A percentile compares a stretch with the other conserved stretches of the same genome.
Evolutionary conservation across 2,888 invertebrate genomes (phyloP).

Genomic region (Eupithecia dodoneata): DNA sequence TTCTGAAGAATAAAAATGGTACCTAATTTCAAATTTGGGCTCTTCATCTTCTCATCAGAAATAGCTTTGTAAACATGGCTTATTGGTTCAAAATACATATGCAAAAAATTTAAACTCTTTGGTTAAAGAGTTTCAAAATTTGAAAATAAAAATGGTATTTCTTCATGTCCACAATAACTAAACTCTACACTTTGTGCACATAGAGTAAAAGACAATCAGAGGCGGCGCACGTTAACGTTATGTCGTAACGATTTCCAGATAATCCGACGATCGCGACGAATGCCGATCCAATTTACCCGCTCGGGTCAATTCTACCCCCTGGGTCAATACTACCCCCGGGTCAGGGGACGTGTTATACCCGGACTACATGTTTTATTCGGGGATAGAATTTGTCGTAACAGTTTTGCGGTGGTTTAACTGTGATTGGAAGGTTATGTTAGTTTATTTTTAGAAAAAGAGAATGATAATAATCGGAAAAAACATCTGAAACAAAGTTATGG

Average conservation of each 20-base stretch:
- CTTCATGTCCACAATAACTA: slow-evolving; percentile 7
- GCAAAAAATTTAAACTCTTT: neutral
- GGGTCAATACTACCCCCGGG: slow-evolving; percentile 29
- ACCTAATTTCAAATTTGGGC: neutral
- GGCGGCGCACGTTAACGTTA: slow-evolving; percentile 56
- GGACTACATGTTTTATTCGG: slow-evolving; percentile 44
- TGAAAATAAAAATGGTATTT: neutral
- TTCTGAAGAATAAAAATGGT: neutral
- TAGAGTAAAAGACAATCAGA: slow-evolving; percentile 62
- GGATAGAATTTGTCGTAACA: slow-evolving; percentile 44
- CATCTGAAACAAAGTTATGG: neutral
- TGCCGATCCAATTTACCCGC: slow-evolving; percentile 64
- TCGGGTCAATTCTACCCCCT: slow-evolving; percentile 32
- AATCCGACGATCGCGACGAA: slow-evolving; percentile 52
- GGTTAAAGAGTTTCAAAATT: neutral
- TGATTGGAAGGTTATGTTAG: slow-evolving; percentile 31
- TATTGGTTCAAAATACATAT: neutral
- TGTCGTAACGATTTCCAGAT: slow-evolving; percentile 55
- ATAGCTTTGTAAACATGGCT: neutral
- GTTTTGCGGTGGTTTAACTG: slow-evolving; percentile 37
- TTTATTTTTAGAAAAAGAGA: slow-evolving; percentile 15
- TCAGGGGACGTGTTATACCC: slow-evolving; percentile 40
- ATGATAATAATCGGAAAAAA: neutral
- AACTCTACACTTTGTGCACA: slow-evolving; percentile 46
- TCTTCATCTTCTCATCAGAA: neutral